phyloP scores from a whole-genome alignment of 2,113 vertebrate genomes.

The Setophaga petechia region DNA sequence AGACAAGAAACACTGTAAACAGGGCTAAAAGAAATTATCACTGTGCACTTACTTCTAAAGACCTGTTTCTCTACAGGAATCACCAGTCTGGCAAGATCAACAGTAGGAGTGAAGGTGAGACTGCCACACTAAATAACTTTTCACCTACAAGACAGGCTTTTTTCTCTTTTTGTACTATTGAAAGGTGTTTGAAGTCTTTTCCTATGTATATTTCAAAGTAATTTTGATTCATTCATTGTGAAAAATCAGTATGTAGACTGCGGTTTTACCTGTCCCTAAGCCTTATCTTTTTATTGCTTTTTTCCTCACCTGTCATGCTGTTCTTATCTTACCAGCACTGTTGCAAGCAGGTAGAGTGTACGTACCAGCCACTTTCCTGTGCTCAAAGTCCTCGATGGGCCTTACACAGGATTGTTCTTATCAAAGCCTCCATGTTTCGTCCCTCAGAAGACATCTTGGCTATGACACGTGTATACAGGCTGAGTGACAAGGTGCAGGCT shows the following conservation, averaged over 20 bases:
- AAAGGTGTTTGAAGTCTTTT: conserved; percentile 25
- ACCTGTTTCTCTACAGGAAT: conserved; percentile 40
- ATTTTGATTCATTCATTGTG: conserved; percentile 19
- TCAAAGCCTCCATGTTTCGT: not conserved
- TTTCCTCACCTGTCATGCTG: not conserved
- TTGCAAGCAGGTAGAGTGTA: not conserved
- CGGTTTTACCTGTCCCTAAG: not conserved
- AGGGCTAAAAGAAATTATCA: not conserved
- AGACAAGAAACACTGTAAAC: conserved; percentile 11
- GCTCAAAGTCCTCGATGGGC: not conserved
- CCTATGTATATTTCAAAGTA: conserved; percentile 40
- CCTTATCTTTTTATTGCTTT: conserved; percentile 35
- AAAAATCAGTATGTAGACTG: not conserved
- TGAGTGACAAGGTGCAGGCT: not conserved
- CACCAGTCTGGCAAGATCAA: conserved; percentile 42
- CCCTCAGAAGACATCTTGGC: not conserved
- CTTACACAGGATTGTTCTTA: not conserved
- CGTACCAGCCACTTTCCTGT: not conserved
- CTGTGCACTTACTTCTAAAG: conserved; percentile 16
- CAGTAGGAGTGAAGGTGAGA: not conserved
- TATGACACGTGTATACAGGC: not conserved
- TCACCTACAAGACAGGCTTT: conserved; percentile 9
- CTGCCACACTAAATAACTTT: conserved; percentile 33
- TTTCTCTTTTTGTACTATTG: conserved; percentile 5
- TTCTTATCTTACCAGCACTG: not conserved